phyloP scores from a whole-genome alignment of 1,140 invertebrate species.

The Bemisia tabaci region DNA sequence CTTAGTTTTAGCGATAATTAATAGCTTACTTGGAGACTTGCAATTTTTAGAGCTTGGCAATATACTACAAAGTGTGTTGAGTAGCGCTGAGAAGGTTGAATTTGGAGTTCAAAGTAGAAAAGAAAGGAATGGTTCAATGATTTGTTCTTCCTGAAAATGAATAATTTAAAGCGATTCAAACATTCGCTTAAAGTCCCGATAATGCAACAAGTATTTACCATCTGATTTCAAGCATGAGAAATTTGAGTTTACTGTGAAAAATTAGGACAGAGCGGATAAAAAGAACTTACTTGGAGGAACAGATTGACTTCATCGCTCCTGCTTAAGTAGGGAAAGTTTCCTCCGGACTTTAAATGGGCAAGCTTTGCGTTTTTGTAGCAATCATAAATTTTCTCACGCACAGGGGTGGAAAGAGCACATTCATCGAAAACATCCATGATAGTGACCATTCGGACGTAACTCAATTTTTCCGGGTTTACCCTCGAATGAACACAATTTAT shows the following conservation, averaged over 20 bases:
- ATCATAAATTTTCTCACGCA: constrained; percentile 68
- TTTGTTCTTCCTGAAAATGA: background rate
- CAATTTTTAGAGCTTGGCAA: no score
- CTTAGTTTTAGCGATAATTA: no score
- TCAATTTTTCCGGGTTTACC: constrained; percentile 61
- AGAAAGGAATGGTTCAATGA: no score
- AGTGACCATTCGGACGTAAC: constrained; percentile 49
- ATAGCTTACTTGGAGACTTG: no score
- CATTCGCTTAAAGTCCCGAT: background rate
- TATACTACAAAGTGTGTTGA: no score
- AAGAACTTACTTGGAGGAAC: constrained; percentile 62
- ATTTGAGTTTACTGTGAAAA: background rate
- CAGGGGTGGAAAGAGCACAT: constrained; percentile 57
- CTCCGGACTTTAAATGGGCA: constrained; percentile 75
- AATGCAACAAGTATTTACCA: background rate
- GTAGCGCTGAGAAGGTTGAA: no score
- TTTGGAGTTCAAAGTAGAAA: no score
- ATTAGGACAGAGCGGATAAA: background rate
- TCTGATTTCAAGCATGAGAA: background rate
- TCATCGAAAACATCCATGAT: constrained; percentile 87
- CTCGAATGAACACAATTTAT: constrained; percentile 72
- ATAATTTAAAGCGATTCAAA: background rate
- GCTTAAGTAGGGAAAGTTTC: constrained; percentile 85
- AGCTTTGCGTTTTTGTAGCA: constrained; percentile 77
- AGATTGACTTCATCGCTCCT: constrained; percentile 80